These are phyloP conservation scores for Rostratula benghalensis DNA, from an alignment of 2,113 vertebrate species.

Conservation along the genomic window DNA sequence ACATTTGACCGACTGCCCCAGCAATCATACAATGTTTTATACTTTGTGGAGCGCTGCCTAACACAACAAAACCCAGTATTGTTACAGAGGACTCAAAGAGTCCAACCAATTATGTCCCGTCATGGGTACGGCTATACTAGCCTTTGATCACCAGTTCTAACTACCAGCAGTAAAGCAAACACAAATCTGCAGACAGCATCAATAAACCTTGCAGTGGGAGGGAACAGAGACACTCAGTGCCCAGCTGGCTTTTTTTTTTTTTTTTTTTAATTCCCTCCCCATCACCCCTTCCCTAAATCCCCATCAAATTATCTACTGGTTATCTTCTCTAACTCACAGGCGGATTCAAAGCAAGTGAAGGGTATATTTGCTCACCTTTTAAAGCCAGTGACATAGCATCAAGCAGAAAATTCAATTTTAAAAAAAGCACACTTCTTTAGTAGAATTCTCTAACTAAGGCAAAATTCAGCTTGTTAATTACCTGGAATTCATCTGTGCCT, in stretches of 20 bases:
- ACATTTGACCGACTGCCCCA: constrained; percentile 46
- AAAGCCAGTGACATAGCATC: neutral
- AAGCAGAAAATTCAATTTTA: neutral
- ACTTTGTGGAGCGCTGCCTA: constrained; percentile 53
- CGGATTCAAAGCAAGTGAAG: neutral
- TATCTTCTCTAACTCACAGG: neutral
- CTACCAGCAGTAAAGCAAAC: constrained; percentile 67
- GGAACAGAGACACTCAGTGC: neutral
- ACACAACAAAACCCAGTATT: constrained; percentile 60
- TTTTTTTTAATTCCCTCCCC: neutral
- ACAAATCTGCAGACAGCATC: constrained; percentile 59
- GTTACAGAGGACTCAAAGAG: constrained; percentile 60
- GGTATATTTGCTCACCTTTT: neutral
- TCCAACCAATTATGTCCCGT: constrained; percentile 61
- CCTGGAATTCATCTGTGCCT: neutral
- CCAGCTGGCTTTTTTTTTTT: neutral
- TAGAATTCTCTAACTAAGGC: neutral
- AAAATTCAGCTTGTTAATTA: neutral
- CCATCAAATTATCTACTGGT: neutral
- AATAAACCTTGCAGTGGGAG: constrained; percentile 39
- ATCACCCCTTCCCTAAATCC: neutral
- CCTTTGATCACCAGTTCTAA: constrained; percentile 68
- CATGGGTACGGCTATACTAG: neutral
- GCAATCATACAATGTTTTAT: constrained; percentile 47
- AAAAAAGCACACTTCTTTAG: neutral